Base-by-base conservation (phyloP, 2,888 invertebrate genomes). In the Nymphalis polychloros region DNA sequence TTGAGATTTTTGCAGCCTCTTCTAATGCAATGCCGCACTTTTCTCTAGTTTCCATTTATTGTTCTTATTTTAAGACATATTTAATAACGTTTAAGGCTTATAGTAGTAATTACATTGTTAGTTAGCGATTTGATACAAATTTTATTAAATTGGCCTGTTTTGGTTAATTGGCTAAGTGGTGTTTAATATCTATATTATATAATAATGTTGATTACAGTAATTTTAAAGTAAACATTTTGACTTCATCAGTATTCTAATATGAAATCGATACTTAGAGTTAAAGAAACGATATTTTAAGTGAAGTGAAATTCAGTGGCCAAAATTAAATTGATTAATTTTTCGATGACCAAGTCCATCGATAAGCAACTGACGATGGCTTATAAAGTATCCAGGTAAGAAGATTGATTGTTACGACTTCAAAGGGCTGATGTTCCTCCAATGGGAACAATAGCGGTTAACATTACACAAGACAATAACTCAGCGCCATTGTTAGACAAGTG, bases 1-100 rank as follows among this genome's bases (percentile, higher is more conserved):
- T 79, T 74, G 75, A 81, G 80, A 83, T 85, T 83, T 81, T 81
- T 84, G 81, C 77, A 77, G 77, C 77, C 76, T 77, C 77, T 74
- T 72, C 69, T 73, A 78, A 79, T 77, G 57, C 57, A 19, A 57
- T 57, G 41, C 19, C 57, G 57, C 19, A 41, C 41, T 57, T 57
- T 57, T 57, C 57, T 41, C 57, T 57, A 41, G 57, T 8, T 35
- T 41, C 31, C 27, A 55, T 55, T 55, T 55, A 55, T 55, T 31
- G 5, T 31, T 16, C 53, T 55, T 55, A 55, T 17, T 55, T 27
- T 55, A 55, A n/a, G 27, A 55, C 2, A 31, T n/a, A 17, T 55
- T 55, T 55, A 55, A 55, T 55, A 31, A 2, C 27, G 17, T 6
- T 31, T 27, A 31, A 6, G 53, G 8, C 16, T 6, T 31, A 8